A percentile compares a stretch with the other conserved stretches of the same genome.
phyloP scores from a whole-genome alignment of 2,113 vertebrate species.

The Crocuta crocuta region DNA sequence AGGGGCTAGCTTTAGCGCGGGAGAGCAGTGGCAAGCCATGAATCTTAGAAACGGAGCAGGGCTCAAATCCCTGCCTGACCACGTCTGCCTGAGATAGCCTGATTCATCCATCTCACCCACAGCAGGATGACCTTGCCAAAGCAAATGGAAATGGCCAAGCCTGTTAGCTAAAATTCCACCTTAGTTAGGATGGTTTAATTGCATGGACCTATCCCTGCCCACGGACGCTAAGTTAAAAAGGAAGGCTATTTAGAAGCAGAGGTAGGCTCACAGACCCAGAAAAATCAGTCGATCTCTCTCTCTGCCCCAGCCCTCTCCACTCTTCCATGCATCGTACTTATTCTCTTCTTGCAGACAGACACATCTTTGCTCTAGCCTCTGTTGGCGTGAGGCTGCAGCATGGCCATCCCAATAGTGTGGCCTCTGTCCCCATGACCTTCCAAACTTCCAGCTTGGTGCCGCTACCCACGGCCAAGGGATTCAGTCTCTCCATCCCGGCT shows the following conservation, averaged over 20 bases:
- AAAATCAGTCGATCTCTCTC: not conserved
- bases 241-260: not conserved
- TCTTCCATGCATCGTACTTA: not conserved
- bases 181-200: not conserved
- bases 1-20: not conserved
- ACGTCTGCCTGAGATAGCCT: rapidly evolving
- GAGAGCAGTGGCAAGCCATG: not conserved
- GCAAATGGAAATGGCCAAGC: not conserved
- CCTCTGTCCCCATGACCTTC: not conserved
- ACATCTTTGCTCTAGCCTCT: not conserved
- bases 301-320: not conserved
- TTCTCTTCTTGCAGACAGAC: not conserved
- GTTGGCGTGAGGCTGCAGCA: not conserved
- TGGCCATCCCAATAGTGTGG: not conserved
- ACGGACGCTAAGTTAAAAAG: not conserved
- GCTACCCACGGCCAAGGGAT: not conserved
- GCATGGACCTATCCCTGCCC: not conserved
- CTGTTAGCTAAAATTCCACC: not conserved
- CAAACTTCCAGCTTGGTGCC: not conserved
- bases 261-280: not conserved
- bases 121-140: not conserved
- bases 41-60: not conserved
- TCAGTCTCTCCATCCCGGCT: not conserved
- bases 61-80: not conserved
- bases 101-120: not conserved